A percentile compares a stretch with the other conserved stretches of the same genome.
Conservation (phyloP, 2,797 vertebrate genomes). For the Fratercula arctica region DNA sequence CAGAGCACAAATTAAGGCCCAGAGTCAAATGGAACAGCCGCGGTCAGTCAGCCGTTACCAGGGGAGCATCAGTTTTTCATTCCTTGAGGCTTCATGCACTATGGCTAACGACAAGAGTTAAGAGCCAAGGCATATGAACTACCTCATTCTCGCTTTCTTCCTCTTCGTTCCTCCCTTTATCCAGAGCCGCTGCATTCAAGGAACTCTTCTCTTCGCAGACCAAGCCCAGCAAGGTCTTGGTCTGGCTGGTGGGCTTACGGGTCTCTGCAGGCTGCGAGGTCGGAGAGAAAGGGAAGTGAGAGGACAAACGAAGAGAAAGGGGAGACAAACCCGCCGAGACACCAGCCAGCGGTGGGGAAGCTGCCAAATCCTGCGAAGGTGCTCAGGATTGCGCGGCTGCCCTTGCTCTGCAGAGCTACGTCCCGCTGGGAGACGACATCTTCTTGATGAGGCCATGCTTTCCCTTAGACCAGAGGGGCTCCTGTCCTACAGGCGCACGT, state of each 20-base stretch:
- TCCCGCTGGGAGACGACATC: neutral
- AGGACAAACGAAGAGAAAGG: neutral
- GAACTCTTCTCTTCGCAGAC: constrained; percentile 73
- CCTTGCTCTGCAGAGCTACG: neutral
- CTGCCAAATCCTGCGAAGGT: neutral
- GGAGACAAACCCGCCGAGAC: neutral
- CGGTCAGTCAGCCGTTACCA: neutral
- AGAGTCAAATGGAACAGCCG: neutral
- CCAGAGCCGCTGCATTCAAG: constrained; percentile 48
- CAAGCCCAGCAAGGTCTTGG: constrained; percentile 66
- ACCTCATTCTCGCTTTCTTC: constrained; percentile 71
- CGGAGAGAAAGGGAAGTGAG: neutral
- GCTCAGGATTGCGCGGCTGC: too few relatives aligned
- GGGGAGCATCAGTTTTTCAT: neutral
- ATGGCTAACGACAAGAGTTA: fast-evolving
- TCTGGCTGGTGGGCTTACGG: neutral
- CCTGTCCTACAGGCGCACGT: neutral
- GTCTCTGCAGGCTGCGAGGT: constrained; percentile 25
- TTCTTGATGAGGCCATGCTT: fast-evolving
- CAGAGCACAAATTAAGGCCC: neutral
- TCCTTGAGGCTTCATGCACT: neutral
- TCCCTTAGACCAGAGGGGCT: neutral
- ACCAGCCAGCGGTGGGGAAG: neutral
- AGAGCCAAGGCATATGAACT: neutral
- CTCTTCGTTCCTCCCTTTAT: constrained; percentile 67